Evolutionary conservation across 2,113 vertebrate genomes (phyloP), one percentile per base, ranked within the genome.

Genomic region (Xiphias gladius): DNA sequence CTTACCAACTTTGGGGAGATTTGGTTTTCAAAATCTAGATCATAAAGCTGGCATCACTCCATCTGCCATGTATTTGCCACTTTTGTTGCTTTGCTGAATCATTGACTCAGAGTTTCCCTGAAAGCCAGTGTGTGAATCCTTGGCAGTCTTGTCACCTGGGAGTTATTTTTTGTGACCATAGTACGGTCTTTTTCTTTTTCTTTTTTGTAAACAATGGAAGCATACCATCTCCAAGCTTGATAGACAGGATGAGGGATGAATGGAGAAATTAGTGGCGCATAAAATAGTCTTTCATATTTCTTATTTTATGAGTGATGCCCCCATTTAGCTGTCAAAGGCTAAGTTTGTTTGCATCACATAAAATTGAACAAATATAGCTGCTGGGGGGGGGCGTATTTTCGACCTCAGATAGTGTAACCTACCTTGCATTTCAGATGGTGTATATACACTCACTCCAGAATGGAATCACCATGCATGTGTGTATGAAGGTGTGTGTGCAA

Each of bases 21-120:
- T 81, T 78, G 68, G 61, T 70, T 83, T 91, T 89, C 76, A 62
- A 62, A 84, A 75, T 52, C 26, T 22, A 35, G 48, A 86, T 71
- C 58, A 89, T 73, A 77, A 28, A 46, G 32, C 24, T 14, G 1
- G 55, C 39, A 16, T 39, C 2, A 26, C 37, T 48, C 73, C 67
- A 62, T 75, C 55, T 59, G 52, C 59, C 70, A 76, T 82, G 55
- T 63, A 26, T 84, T 73, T 80, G 54, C 50, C 59, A 32, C 32
- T 70, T 9, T 68, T 66, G 70, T 54, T 83, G 67, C 54, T 72
- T 80, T 83, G 66, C 66, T 57, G 30, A 83, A 55, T 74, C 35
- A 66, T 37, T 74, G 58, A 67, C 28, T 39, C 70, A 69, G 69
- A 61, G n/a, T 12, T 46, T 67, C 41, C 17, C 54, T 62, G 52